Percentiles rank a stretch among this genome's conserved stretches.
Conservation (phyloP, 2,113 vertebrate genomes). For the Garra rufa region DNA sequence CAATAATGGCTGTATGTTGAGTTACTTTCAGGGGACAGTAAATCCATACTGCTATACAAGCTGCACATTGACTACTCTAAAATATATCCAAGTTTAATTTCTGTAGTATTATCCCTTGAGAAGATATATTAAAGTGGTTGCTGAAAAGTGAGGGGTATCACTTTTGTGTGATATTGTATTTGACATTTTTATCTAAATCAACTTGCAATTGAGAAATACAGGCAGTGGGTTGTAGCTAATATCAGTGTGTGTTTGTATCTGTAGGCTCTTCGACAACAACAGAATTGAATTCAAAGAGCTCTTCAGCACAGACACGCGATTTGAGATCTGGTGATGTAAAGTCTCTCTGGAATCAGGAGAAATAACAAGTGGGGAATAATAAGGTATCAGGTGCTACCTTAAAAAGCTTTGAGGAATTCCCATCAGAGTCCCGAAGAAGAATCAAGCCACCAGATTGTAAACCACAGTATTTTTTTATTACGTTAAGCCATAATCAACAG, state of each 20-base stretch:
- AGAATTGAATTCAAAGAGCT: slow-evolving; percentile 31
- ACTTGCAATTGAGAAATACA: not conserved
- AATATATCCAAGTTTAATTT: no score
- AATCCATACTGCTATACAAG: no score
- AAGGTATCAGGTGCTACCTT: not conserved
- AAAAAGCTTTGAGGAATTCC: not conserved
- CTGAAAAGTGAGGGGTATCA: no score
- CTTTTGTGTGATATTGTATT: not conserved
- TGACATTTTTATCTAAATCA: not conserved
- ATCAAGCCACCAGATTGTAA: not conserved
- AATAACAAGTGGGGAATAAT: not conserved
- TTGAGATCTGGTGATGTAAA: slow-evolving; percentile 49
- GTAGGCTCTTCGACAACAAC: slow-evolving; percentile 50
- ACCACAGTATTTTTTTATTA: not conserved
- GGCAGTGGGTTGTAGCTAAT: not conserved
- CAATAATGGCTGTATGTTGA: no score
- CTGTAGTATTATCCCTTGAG: no score
- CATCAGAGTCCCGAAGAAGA: not conserved
- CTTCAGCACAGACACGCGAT: slow-evolving; percentile 18
- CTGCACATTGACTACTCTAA: no score
- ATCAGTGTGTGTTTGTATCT: not conserved
- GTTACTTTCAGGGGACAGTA: no score
- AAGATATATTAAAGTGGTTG: no score
- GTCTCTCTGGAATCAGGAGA: not conserved
- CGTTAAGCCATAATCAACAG: not conserved